Evolutionary conservation across 1,140 invertebrate genomes (phyloP).

Genomic region (Ephestia elutella): DNA sequence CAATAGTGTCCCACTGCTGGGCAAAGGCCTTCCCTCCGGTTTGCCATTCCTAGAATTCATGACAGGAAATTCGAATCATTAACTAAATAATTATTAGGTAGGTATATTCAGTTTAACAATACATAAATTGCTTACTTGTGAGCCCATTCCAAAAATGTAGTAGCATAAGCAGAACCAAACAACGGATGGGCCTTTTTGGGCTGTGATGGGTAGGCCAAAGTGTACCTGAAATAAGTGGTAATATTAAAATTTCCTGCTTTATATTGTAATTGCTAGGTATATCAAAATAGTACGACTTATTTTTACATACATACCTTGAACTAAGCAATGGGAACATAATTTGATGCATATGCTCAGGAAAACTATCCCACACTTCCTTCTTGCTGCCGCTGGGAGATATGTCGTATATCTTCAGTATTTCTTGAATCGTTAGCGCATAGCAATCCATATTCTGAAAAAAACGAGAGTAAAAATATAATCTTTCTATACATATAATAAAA

Average conservation of each 20-base stretch:
- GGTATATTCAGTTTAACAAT: too few species aligned
- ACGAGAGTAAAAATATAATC: too few species aligned
- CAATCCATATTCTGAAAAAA: constrained; percentile 80
- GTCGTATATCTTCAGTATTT: constrained; percentile 81
- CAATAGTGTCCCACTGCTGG: too few species aligned
- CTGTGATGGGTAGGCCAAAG: constrained; percentile 63
- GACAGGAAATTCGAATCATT: too few species aligned
- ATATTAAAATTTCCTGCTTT: too few species aligned
- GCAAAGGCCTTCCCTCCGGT: too few species aligned
- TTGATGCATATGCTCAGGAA: constrained; percentile 80
- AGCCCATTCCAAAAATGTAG: constrained; percentile 83
- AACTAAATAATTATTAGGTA: too few species aligned
- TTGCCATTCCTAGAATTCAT: too few species aligned
- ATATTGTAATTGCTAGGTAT: too few species aligned
- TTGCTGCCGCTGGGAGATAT: constrained; percentile 78
- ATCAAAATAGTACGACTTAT: too few species aligned
- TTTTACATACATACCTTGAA: too few species aligned
- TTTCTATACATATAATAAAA: too few species aligned
- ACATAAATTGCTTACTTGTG: constrained; percentile 75
- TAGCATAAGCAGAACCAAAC: constrained; percentile 78
- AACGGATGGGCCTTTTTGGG: constrained; percentile 74
- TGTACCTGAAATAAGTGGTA: constrained; percentile 47
- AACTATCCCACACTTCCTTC: constrained; percentile 80
- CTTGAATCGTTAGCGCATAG: constrained; percentile 84
- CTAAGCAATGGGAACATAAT: constrained; percentile 82